phyloP scores from a whole-genome alignment of 2,888 invertebrate species.

The Cepaea hortensis region DNA sequence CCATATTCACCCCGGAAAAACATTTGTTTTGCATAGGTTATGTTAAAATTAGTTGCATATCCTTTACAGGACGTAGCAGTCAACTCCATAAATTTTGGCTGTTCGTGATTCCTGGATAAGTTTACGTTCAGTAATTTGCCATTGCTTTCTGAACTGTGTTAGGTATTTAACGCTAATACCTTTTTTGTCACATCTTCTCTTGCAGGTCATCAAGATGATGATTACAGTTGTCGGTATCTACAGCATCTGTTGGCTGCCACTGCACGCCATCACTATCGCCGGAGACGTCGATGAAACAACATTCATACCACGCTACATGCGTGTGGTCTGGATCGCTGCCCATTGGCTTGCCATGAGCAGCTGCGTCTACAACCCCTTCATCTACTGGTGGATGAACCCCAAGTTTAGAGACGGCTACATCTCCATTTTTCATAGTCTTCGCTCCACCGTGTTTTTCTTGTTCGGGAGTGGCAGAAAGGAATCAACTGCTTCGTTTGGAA shows the following conservation, averaged over 20 bases:
- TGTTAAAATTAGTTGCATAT: too few relatives aligned
- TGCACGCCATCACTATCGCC: constrained; percentile 92
- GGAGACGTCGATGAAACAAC: constrained; percentile 59
- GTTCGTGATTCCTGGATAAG: too few relatives aligned
- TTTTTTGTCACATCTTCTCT: constrained; percentile 36
- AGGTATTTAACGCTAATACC: neutral
- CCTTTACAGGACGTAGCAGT: too few relatives aligned
- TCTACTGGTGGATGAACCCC: constrained; percentile 97
- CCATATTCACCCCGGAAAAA: too few relatives aligned
- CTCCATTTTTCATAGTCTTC: constrained; percentile 37
- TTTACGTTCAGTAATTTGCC: neutral
- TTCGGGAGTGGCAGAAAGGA: constrained; percentile 6
- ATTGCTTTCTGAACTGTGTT: neutral
- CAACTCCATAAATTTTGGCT: too few relatives aligned
- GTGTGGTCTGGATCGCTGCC: constrained; percentile 77
- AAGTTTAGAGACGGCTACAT: constrained; percentile 77
- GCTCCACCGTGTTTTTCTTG: neutral
- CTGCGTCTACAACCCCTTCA: constrained; percentile 96
- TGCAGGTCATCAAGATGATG: constrained; percentile 82
- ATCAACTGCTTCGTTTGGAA: neutral
- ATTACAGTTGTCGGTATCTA: constrained; percentile 94
- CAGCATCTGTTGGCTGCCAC: constrained; percentile 95
- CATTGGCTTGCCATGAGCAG: constrained; percentile 93
- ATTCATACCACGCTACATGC: constrained; percentile 56
- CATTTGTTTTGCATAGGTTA: too few relatives aligned